Evolutionary conservation across 2,113 vertebrate genomes (phyloP).

Genomic region (Mus spicilegus): DNA sequence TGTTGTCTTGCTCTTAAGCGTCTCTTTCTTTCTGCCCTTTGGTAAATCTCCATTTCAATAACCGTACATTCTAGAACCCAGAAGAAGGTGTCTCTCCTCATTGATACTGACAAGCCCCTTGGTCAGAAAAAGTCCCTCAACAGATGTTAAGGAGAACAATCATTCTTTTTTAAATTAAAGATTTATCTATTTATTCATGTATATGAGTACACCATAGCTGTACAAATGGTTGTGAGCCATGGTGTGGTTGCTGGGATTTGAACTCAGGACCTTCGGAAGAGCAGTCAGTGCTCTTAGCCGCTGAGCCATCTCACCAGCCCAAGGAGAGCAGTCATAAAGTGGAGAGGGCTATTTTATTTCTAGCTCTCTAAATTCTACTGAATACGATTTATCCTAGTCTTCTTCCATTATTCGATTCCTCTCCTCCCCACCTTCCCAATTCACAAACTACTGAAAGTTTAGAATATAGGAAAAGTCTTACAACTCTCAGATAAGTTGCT

Average conservation of each 20-base stretch:
- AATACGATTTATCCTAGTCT: slow-evolving; percentile 5
- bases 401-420: background rate
- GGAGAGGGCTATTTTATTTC: slow-evolving; percentile 70
- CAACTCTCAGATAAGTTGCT: slow-evolving; percentile 35
- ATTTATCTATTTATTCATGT: no score
- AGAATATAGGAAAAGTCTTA: slow-evolving; percentile 51
- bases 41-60: slow-evolving; percentile 72
- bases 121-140: slow-evolving; percentile 74
- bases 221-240: no score
- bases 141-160: slow-evolving; percentile 69
- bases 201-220: no score
- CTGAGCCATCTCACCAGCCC: no score
- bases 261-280: no score
- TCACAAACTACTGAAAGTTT: slow-evolving; percentile 59
- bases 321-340: slow-evolving; percentile 43
- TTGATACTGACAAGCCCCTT: slow-evolving; percentile 72
- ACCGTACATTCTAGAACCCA: slow-evolving; percentile 54
- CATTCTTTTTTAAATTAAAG: no score
- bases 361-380: slow-evolving; percentile 60
- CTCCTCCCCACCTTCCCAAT: accelerated
- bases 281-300: no score
- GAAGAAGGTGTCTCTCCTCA: slow-evolving; percentile 60
- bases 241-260: no score
- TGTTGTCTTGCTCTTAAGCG: background rate
- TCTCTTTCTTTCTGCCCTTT: background rate